Evolutionary conservation across 2,888 invertebrate species (phyloP).

Genomic region (Timema podura): DNA sequence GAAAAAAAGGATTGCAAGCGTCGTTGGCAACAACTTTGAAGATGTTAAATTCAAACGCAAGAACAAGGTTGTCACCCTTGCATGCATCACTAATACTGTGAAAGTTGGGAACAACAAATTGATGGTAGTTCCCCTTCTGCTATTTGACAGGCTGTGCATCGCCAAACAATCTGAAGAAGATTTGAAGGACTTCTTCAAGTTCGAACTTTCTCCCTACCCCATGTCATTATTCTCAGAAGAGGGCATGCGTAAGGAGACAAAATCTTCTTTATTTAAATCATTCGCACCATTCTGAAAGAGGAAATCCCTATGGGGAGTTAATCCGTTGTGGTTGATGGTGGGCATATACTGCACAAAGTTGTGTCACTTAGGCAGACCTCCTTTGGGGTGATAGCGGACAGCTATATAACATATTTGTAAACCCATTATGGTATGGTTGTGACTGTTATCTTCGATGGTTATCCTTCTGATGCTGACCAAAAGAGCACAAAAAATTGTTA

Average conservation of each 20-base stretch:
- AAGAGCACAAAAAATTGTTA: background rate
- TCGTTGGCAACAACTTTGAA: slow-evolving; percentile 27
- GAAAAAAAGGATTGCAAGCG: slow-evolving; percentile 23
- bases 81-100: background rate
- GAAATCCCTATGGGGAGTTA: too few relatives aligned
- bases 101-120: background rate
- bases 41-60: slow-evolving; percentile 30
- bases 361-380: too few relatives aligned
- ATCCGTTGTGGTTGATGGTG: too few relatives aligned
- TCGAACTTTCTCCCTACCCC: too few relatives aligned
- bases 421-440: background rate
- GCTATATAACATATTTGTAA: background rate
- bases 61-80: background rate
- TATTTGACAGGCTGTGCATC: slow-evolving; percentile 18
- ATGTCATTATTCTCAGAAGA: too few relatives aligned
- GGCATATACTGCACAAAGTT: too few relatives aligned
- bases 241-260: too few relatives aligned
- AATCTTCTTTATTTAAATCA: too few relatives aligned
- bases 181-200: background rate
- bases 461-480: too few relatives aligned
- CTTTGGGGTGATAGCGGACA: background rate
- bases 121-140: background rate
- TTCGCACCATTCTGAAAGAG: too few relatives aligned
- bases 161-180: slow-evolving; percentile 4
- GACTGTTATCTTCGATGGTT: too few relatives aligned